Percentiles rank a stretch among this genome's conserved stretches.
Conservation (phyloP, 2,888 invertebrate genomes). For the Asteroscopus sphinx region DNA sequence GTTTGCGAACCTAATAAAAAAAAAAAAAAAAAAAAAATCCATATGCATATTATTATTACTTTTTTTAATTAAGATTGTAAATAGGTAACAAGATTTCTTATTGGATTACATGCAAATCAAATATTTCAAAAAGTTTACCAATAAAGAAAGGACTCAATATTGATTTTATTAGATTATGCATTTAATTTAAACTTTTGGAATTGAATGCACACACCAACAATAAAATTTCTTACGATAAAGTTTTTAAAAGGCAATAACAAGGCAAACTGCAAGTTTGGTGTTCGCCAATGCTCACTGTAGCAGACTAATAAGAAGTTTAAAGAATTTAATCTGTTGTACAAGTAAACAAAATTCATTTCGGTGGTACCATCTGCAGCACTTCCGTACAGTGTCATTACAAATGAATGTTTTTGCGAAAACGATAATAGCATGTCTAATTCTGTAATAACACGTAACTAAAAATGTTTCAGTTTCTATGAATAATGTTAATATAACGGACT, state of each 20-base stretch:
- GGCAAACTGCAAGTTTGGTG: constrained; percentile 27
- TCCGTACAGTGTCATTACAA: constrained; percentile 36
- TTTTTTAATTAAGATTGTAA: no score
- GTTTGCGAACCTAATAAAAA: no score
- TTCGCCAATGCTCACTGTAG: constrained; percentile 16
- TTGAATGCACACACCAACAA: constrained; percentile 26
- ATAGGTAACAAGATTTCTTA: no score
- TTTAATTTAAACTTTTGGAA: constrained; percentile 46
- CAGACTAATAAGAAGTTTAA: constrained; percentile 15
- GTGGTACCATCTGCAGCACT: constrained; percentile 35
- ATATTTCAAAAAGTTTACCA: constrained; percentile 9
- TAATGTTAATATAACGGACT: constrained; percentile 48
- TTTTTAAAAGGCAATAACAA: constrained; percentile 37
- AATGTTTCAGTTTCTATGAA: constrained; percentile 45
- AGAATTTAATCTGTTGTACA: constrained; percentile 26
- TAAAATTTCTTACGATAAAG: constrained; percentile 37
- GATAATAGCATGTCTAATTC: constrained; percentile 51
- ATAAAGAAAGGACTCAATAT: constrained; percentile 13
- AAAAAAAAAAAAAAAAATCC: no score
- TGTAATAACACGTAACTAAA: constrained; percentile 46
- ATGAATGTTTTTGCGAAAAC: constrained; percentile 34
- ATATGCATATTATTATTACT: no score
- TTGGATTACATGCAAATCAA: no score
- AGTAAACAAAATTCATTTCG: constrained; percentile 4
- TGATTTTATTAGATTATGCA: constrained; percentile 32